Base-by-base conservation (phyloP, 2,888 invertebrate genomes). In the Drosophila bunnanda region DNA sequence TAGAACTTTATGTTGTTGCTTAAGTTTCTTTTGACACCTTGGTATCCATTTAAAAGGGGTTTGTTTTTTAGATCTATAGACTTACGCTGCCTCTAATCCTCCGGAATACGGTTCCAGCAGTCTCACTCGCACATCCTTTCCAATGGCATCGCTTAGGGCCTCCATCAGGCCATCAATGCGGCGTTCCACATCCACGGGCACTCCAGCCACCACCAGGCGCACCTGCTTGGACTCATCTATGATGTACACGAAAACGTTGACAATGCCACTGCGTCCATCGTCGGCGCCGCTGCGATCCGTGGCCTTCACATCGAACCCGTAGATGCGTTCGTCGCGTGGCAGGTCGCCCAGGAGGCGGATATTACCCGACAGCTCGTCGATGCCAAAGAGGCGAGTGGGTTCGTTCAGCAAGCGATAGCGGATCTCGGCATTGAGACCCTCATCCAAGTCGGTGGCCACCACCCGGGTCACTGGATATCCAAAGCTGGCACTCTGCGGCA, bases 221-320 rank as follows among this genome's bases (percentile, higher is more conserved):
- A 97, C 94, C 91, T 97, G 96, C 81, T 96, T 96, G 71, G 95
- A 94, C 85, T 97, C 96, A 76, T 97, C 96, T 56, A 97, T 92
- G 4, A 97, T 95, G 90, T 97, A 97, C 0, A 97, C 97, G 91
- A 97, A 96, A 67, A 97, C 96, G 91, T 97, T 97, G 56, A 96
- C 96, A 76, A 97, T 97, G 53, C 96, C 95, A 10, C 97, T 97
- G 70, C 95, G 95, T 2, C 97, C 97, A 87, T 96, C 96, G 85
- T 96, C 96, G 46, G 96, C 96, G 1, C 97, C 97, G 28, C 94
- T 93, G 65, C 95, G 94, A 90, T 97, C 97, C 0, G 96, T 97
- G 12, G 97, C 97, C 92, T 97, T 97, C 12, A 97, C 96, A 92
- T 97, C 97, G 87, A 97, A 97, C 0, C 97, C 96, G 88, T 95